Base-by-base conservation (phyloP, 1,140 invertebrate species). In the Drosophila elegans region DNA sequence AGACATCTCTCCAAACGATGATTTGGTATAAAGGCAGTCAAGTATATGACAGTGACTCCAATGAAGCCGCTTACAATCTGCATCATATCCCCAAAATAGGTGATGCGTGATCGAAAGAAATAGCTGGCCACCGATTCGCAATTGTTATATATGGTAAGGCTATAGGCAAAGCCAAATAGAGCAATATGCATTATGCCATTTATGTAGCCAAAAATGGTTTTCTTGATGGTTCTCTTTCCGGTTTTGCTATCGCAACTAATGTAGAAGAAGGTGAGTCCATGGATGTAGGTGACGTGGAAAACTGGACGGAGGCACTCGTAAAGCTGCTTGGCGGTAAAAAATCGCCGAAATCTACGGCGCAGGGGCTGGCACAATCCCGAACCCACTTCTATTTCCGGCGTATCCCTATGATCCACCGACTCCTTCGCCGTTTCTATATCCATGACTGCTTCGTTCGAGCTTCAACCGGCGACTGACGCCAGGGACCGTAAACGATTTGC, bases 61-160 rank as follows among this genome's bases (percentile, higher is more conserved):
- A 92, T 90, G 7, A 92, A 78, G 3, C 91, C 91, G 45, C 81
- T 92, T 1, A 91, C 59, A 32, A 92, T 81, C 64, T 92, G 91
- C 79, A 92, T 74, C 51, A 88, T 71, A 38, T 92, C 91, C 5
- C 91, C 91, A 41, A 92, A 86, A 9, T 81, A 84, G 3, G 91
- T 91, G 12, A 92, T 85, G 2, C 69, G 60, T 1, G 91, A 86
- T 5, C 84, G 81, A 67, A 92, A 92, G 48, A 92, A 92, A 12
- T 92, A 92, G 12, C 91, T 86, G 38, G 89, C 91, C 1, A 92
- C 66, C 0, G 91, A 92, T 42, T 92, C 91, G 59, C 83, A 91
- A 45, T 81, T 75, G 44, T 92, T 92, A 11, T 44, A 27, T 6
- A 91, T 75, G 0, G 91, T 91, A 4, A 91, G 4, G 9, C 74